Evolutionary conservation across 2,113 vertebrate species (phyloP), one percentile per base, ranked within the genome.

Genomic region (Etheostoma cragini): DNA sequence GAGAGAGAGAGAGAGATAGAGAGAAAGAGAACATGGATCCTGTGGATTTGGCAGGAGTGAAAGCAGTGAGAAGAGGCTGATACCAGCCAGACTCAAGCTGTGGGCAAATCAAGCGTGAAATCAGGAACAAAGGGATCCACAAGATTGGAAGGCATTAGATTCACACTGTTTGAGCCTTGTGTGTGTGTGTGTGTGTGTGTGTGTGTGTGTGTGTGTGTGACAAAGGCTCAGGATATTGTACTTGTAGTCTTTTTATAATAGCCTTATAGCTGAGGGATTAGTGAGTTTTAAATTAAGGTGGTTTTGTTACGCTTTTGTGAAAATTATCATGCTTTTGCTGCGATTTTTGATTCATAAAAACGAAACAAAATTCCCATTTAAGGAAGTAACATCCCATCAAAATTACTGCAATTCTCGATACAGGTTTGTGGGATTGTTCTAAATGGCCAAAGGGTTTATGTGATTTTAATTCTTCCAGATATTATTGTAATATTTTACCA

Each of bases 111-210:
- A 92, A 89, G 90, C 90, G 75, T 93, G 92, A 93, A 93, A 94
- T 93, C 92, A 80, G 92, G 89, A 94, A 94, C 93, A 94, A 94
- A 93, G 92, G 92, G 92, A 94, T 93, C 93, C 91, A 91, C 87
- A 52, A 90, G 92, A 93, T 93, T 93, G 92, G 83, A 85, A 82
- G 84, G 92, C 92, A 93, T 94, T 93, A 92, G 91, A 93, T 87
- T 92, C 88, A 88, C 92, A 91, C 89, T 78, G 87, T 93, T 87
- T 93, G 87, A 90, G 90, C 87, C 85, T 54, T 3, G 33, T 33
- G 78, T 66, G 56, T 63, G 76, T 78, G 65, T 75, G 82, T 83
- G 84, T 80, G 68, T 67, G 74, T 76, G 70, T 82, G 73, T 61
- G 64, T 62, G 66, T 72, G 83, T 80, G 72, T 71, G 38, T 65